phyloP scores from a whole-genome alignment of 1,140 invertebrate genomes.

The Leptinotarsa lineolata region DNA sequence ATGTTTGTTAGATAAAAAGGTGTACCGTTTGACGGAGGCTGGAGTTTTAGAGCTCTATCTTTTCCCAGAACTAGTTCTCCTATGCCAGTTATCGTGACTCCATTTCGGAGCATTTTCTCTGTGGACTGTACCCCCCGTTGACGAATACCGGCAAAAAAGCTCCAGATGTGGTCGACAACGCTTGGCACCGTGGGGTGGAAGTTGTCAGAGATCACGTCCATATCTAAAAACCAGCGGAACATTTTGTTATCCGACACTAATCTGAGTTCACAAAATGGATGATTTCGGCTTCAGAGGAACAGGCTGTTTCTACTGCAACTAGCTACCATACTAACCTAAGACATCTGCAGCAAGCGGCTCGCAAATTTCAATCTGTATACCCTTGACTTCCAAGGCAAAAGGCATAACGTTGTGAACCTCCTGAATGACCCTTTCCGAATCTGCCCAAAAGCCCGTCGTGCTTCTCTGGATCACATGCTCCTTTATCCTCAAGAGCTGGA shows the following conservation, averaged over 20 bases:
- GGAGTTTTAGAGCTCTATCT: conserved; percentile 65
- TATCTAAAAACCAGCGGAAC: conserved; percentile 56
- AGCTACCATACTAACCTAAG: conserved; percentile 58
- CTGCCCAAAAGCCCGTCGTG: conserved; percentile 78
- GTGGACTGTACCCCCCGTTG: conserved; percentile 78
- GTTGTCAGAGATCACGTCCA: conserved; percentile 76
- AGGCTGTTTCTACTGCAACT: not conserved
- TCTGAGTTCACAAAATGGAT: no score
- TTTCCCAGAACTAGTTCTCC: conserved; percentile 67
- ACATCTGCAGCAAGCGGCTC: conserved; percentile 75
- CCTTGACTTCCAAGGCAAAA: conserved; percentile 69
- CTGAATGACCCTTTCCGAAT: conserved; percentile 74
- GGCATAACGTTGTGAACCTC: conserved; percentile 75
- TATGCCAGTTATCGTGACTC: conserved; percentile 74
- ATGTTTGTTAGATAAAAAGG: conserved; percentile 73
- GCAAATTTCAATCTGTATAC: conserved; percentile 68
- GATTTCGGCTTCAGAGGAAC: no score
- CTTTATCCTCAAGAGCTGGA: conserved; percentile 72
- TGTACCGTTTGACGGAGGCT: conserved; percentile 69
- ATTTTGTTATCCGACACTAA: not conserved
- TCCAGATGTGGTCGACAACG: conserved; percentile 77
- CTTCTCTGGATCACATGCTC: conserved; percentile 77
- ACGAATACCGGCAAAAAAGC: conserved; percentile 74
- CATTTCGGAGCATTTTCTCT: conserved; percentile 77
- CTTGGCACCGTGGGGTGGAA: conserved; percentile 74